Evolutionary conservation across 2,797 vertebrate species (phyloP), one percentile per base, ranked within the genome.

Genomic region (Sebastes hubbsi): DNA sequence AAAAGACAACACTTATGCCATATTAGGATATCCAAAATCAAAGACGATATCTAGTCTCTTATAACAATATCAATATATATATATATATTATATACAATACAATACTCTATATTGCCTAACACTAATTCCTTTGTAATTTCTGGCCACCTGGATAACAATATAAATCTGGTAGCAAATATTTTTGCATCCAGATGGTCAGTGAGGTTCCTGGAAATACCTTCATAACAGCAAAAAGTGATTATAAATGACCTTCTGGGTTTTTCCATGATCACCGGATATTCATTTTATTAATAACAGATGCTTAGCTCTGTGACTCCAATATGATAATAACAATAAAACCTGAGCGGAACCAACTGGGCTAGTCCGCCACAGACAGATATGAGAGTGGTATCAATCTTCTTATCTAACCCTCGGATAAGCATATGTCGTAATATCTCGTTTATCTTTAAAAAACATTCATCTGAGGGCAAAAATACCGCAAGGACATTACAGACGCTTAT

Each of bases 401-500:
- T 36, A 46, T 67, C n/a, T 58, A 52, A 72, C n/a, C 16, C 42
- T 54, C 8, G 7, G 34, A 67, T 27, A 18, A 61, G 2, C 16
- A n/a, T 16, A 62, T 55, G 49, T n/a, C 34, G 11, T 42, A 58
- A 29, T n/a, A 20, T 20, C 20, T 64, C 8, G 1, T 64, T 52
- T 4, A 52, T 29, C 42, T 59, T 73, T 29, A 72, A 62, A 64
- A 64, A 20, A 67, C 3, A 30, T 38, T 55, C 13, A 52, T 18
- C 22, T 9, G 36, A 61, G 22, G 52, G 10, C 20, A 83, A 20
- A 77, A 52, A 67, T 49, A n/a, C 49, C 64, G 65, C 64, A 77
- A 74, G 72, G 83, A 77, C 69, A 64, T 34, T n/a, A 59, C n/a
- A 65, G 18, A 82, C 13, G 9, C 72, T 78, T 62, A 74, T 69